These are phyloP conservation scores for Leptopilina clavipes DNA, from an alignment of 1,140 invertebrate genomes.

Conservation along the genomic window DNA sequence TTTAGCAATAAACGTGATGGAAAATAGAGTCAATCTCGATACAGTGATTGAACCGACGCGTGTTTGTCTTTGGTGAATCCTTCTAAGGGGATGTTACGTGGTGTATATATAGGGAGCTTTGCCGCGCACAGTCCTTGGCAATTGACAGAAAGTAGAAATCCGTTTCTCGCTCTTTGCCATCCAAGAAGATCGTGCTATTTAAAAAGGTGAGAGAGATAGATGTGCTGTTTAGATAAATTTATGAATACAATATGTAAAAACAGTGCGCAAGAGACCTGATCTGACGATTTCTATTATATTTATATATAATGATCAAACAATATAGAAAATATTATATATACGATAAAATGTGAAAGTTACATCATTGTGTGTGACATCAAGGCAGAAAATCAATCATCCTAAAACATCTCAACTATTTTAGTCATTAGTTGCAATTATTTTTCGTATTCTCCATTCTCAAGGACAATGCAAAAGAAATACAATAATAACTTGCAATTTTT, in stretches of 20 bases:
- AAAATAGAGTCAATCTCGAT: slow-evolving; percentile 18
- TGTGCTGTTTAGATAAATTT: slow-evolving; percentile 33
- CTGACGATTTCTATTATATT: not conserved
- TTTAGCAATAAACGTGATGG: slow-evolving; percentile 28
- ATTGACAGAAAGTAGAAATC: slow-evolving; percentile 35
- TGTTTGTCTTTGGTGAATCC: slow-evolving; percentile 28
- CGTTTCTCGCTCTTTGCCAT: slow-evolving; percentile 24
- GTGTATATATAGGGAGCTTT: slow-evolving; percentile 16
- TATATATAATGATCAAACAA: not conserved
- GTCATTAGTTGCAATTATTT: not conserved
- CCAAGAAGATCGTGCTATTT: slow-evolving; percentile 19
- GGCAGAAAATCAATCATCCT: not conserved
- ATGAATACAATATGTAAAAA: slow-evolving; percentile 25
- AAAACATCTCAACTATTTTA: not conserved
- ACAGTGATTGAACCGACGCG: slow-evolving; percentile 18
- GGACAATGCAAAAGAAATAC: not conserved
- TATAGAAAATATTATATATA: slow-evolving; percentile 16
- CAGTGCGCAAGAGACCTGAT: not conserved
- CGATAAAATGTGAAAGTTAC: not conserved
- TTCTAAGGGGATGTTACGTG: slow-evolving; percentile 33
- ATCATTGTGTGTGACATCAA: not conserved
- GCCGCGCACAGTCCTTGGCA: slow-evolving; percentile 17
- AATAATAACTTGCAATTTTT: not conserved
- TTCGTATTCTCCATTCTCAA: not conserved
- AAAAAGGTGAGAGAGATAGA: slow-evolving; percentile 33